These are phyloP conservation scores for Eulemur rubriventer DNA, from an alignment of 2,797 vertebrate species.

Conservation along the genomic window DNA sequence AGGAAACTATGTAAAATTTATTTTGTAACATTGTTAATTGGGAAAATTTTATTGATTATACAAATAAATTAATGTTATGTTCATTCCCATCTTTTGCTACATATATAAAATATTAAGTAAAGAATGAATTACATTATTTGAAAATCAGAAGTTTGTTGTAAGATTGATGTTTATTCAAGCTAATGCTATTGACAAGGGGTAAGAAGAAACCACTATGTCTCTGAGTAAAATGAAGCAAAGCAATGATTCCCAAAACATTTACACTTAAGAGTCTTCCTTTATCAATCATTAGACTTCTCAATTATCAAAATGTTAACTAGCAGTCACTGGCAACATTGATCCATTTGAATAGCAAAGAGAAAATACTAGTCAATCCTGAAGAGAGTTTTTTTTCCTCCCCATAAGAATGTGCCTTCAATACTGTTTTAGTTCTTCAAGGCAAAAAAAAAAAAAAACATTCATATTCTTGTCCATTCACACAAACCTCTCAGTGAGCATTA, in stretches of 20 bases:
- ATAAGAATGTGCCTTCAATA: conserved; percentile 79
- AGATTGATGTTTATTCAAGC: background rate
- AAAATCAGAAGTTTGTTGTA: conserved; percentile 27
- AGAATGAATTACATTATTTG: conserved; percentile 24
- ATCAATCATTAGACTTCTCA: conserved; percentile 71
- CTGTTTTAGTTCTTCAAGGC: conserved; percentile 69
- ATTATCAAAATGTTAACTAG: conserved; percentile 77
- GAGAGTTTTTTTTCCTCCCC: conserved; percentile 68
- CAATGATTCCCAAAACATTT: conserved; percentile 40
- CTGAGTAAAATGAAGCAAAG: conserved; percentile 52
- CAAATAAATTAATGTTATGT: background rate
- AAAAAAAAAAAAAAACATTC: conserved; percentile 71
- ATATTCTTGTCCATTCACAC: conserved; percentile 86
- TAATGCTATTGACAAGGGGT: background rate
- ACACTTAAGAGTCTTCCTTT: background rate
- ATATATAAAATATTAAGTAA: conserved; percentile 32
- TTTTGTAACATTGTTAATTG: conserved; percentile 18
- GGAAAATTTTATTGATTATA: conserved; percentile 12
- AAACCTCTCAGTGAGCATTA: conserved; percentile 81
- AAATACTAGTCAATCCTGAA: conserved; percentile 82
- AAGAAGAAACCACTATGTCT: background rate
- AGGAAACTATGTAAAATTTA: conserved; percentile 31
- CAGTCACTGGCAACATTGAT: conserved; percentile 78
- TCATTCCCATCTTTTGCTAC: background rate
- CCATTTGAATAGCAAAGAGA: conserved; percentile 78